These are phyloP conservation scores for Himalopsyche tibetana DNA, from an alignment of 2,888 invertebrate species.

Conservation along the genomic window DNA sequence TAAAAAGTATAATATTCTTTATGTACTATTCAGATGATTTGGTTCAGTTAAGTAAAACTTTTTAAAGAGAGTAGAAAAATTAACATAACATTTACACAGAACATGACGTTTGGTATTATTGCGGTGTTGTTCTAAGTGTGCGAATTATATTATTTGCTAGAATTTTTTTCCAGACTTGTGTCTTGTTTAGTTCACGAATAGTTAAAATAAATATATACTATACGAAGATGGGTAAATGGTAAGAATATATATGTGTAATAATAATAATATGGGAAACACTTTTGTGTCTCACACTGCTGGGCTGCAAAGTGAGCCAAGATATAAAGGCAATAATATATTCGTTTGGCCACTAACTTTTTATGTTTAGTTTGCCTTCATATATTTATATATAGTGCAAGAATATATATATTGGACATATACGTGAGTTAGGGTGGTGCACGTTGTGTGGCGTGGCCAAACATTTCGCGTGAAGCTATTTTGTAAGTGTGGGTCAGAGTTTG, in stretches of 20 bases:
- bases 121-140: too few relatives aligned
- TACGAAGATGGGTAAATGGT: background rate
- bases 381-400: background rate
- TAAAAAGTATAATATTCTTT: too few relatives aligned
- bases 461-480: constrained; percentile 30
- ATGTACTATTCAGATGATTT: too few relatives aligned
- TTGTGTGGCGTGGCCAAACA: constrained; percentile 24
- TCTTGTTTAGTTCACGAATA: too few relatives aligned
- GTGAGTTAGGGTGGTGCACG: background rate
- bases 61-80: too few relatives aligned
- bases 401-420: background rate
- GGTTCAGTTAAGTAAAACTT: too few relatives aligned
- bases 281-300: background rate
- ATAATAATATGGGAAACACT: constrained; percentile 2
- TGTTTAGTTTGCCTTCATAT: constrained; percentile 1
- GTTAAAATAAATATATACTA: too few relatives aligned
- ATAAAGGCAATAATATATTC: constrained; percentile 26
- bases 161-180: too few relatives aligned
- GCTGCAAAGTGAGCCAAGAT: constrained; percentile 25
- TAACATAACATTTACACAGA: too few relatives aligned
- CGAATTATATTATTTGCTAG: too few relatives aligned
- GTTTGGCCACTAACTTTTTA: constrained; percentile 20
- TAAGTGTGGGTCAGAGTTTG: background rate
- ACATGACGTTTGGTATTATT: too few relatives aligned
- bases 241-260: background rate